Conservation (phyloP, 2,113 vertebrate genomes). For the Zosterops lateralis region DNA sequence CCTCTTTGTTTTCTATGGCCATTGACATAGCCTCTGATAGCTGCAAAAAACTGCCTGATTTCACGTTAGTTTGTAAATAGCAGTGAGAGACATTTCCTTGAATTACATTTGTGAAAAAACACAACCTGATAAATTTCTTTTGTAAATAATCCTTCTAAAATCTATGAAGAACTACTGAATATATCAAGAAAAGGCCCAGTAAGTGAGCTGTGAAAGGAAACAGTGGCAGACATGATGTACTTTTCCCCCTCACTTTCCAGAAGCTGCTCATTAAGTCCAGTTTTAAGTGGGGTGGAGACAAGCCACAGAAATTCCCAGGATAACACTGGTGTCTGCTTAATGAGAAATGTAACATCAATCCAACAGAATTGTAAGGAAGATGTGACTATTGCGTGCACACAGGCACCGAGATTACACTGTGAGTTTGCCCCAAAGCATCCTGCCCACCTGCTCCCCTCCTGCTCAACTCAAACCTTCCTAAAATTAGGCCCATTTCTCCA, state of each 20-base stretch:
- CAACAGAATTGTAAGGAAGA: not conserved
- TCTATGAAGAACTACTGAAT: not conserved
- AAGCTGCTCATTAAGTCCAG: conserved; percentile 28
- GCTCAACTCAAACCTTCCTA: not conserved
- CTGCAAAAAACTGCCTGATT: not conserved
- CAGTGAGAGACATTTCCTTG: not conserved
- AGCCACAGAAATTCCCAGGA: conserved; percentile 9
- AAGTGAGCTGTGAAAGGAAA: not conserved
- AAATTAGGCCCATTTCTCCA: not conserved
- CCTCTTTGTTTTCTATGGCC: not conserved
- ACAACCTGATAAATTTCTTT: not conserved
- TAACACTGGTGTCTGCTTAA: not conserved
- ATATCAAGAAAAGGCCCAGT: not conserved
- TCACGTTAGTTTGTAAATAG: not conserved
- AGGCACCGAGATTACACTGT: not conserved
- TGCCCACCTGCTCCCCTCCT: not conserved
- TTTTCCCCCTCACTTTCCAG: not conserved
- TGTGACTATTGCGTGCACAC: not conserved
- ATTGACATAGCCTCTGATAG: not conserved
- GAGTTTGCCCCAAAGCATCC: not conserved
- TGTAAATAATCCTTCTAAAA: not conserved
- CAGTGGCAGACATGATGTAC: not conserved
- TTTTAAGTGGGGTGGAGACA: conserved; percentile 1
- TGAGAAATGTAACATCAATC: not conserved
- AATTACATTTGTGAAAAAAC: not conserved